These are phyloP conservation scores for Sparus aurata DNA, from an alignment of 2,797 vertebrate species.

Conservation along the genomic window DNA sequence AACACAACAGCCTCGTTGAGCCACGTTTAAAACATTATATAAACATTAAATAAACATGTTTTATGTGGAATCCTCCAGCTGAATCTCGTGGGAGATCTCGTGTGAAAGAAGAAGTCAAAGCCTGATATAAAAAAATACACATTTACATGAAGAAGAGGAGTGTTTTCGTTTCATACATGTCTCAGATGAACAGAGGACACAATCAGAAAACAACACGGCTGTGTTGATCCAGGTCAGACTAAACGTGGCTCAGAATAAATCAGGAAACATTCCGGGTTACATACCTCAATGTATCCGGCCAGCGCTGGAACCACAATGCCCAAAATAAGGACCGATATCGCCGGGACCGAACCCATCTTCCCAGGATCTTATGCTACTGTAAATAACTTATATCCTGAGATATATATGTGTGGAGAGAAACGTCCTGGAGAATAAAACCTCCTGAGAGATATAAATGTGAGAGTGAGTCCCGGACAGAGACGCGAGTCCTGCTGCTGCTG, in stretches of 20 bases:
- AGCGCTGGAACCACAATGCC: slow-evolving; percentile 88
- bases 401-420: slow-evolving; percentile 11
- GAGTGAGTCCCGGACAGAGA: slow-evolving; percentile 31
- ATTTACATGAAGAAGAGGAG: slow-evolving; percentile 12
- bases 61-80: neutral
- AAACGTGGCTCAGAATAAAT: slow-evolving; percentile 11
- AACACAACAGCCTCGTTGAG: neutral
- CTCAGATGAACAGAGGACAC: slow-evolving; percentile 22
- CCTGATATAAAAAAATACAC: neutral
- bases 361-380: slow-evolving; percentile 55
- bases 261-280: slow-evolving; percentile 30
- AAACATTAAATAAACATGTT: neutral
- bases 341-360: slow-evolving; percentile 84
- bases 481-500: slow-evolving; percentile 36
- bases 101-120: neutral
- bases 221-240: neutral
- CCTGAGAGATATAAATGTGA: slow-evolving; percentile 30
- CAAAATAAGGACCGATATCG: slow-evolving; percentile 85
- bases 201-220: neutral
- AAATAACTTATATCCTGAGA: slow-evolving; percentile 73
- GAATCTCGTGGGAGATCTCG: slow-evolving; percentile 9
- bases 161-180: neutral
- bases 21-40: neutral
- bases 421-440: slow-evolving; percentile 52
- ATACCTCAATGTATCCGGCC: slow-evolving; percentile 94